Evolutionary conservation across 1,140 invertebrate genomes (phyloP).

Genomic region (Drepana arcuata): DNA sequence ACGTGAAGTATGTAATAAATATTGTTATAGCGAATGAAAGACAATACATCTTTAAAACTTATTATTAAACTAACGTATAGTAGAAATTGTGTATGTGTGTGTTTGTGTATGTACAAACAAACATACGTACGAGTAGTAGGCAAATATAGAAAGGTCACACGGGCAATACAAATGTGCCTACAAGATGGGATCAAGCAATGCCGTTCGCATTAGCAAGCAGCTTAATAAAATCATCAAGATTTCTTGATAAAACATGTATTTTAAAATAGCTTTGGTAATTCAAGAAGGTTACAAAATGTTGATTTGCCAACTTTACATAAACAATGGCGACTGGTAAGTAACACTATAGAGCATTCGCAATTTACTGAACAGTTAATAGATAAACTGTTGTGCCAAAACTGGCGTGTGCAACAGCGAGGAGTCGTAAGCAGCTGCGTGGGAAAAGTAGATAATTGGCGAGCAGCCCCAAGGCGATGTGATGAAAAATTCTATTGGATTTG

Average conservation of each 20-base stretch:
- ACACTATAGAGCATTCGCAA: slow-evolving; percentile 22
- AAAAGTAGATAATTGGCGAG: slow-evolving; percentile 4
- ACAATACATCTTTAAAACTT: too few species aligned
- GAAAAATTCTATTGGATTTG: slow-evolving; percentile 1
- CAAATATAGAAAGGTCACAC: neutral
- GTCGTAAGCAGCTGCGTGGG: slow-evolving; percentile 7
- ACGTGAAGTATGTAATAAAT: too few species aligned
- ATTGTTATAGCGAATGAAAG: too few species aligned
- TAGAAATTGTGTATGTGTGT: too few species aligned
- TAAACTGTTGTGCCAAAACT: slow-evolving; percentile 12
- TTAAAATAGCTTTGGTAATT: slow-evolving; percentile 32
- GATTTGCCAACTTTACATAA: slow-evolving; percentile 38
- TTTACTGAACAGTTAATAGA: slow-evolving; percentile 22
- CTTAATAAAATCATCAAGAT: slow-evolving; percentile 50
- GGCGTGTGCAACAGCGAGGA: slow-evolving; percentile 2
- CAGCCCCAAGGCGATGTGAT: slow-evolving; percentile 9
- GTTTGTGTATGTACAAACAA: neutral
- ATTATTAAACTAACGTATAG: too few species aligned
- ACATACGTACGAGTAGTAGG: neutral
- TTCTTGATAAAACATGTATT: slow-evolving; percentile 30
- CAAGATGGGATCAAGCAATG: too few species aligned
- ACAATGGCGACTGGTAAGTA: slow-evolving; percentile 47
- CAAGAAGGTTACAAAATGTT: slow-evolving; percentile 27
- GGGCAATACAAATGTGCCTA: neutral
- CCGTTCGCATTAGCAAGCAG: too few species aligned